Evolutionary conservation across 2,113 vertebrate species (phyloP).

Genomic region (Phalacrocorax brasilianus): DNA sequence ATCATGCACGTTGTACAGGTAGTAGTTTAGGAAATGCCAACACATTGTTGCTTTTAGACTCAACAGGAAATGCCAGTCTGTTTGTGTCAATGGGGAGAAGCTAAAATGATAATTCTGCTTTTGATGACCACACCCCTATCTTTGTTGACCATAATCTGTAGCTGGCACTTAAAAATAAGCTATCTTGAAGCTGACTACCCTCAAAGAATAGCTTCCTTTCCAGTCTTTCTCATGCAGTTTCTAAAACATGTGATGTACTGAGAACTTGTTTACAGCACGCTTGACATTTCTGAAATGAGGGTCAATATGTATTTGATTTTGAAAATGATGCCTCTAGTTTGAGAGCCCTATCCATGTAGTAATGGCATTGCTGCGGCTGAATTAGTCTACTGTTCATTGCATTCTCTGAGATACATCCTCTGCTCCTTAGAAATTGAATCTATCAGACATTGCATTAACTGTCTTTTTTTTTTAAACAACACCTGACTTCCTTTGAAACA

Average conservation of each 20-base stretch:
- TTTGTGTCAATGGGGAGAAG: not conserved
- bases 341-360: not conserved
- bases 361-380: not conserved
- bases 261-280: not conserved
- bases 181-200: not conserved
- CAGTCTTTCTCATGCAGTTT: not conserved
- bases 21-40: not conserved
- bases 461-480: not conserved
- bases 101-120: not conserved
- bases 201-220: not conserved
- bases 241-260: not conserved
- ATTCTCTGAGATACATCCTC: not conserved
- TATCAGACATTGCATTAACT: not conserved
- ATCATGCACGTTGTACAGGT: not conserved
- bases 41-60: not conserved
- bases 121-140: not conserved
- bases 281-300: conserved; percentile 11
- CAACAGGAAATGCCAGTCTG: not conserved
- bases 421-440: not conserved
- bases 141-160: not conserved
- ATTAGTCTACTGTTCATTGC: not conserved
- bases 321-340: not conserved
- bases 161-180: not conserved
- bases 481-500: not conserved
- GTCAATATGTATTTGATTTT: conserved; percentile 34